Evolutionary conservation across 1,140 invertebrate species (phyloP), one percentile per base, ranked within the genome.

Genomic region (Ips nitidus): DNA sequence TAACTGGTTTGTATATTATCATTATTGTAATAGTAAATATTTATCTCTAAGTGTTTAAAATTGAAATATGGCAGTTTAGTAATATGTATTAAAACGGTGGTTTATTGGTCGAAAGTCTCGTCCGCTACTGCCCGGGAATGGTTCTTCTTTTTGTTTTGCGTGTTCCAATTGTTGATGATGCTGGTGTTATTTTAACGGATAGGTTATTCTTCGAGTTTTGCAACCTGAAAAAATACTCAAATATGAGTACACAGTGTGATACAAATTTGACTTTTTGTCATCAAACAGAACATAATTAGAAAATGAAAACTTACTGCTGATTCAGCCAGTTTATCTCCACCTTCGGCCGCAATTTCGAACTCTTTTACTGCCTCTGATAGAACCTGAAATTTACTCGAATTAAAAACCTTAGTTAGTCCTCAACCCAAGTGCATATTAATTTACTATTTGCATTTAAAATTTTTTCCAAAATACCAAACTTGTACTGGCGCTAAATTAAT

Each of bases 11-110:
- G 62, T 64, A 64, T 64, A 64, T 52, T 40, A 67, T 22, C 22
- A 22, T 22, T 22, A 22, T 66, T 43, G 43, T 41, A 57, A 66
- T 52, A 52, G 8, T 52, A 68, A 38, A 66, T 57, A 47, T 61
- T 60, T 61, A 52, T 47, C 22, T 22, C 45, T 68, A 68, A 68
- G 47, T 7, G 37, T 69, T 58, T 69, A 69, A 63, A 69, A 55
- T 69, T 68, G 59, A 63, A 69, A 63, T 69, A 69, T 69, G 67
- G 67, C 67, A 69, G 67, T 69, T 63, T 69, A 42, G 59, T 59
- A 47, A 59, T 59, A 36, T 40, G n/a, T 59, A 40, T 59, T 59
- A 42, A 8, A 42, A 41, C 57, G 7, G n/a, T 69, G 41, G 39
- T 56, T 22, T 39, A 63, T 69, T 69, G 67, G 67, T 69, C 67